Conservation (phyloP, 2,113 vertebrate genomes). For the Entelurus aequoreus region DNA sequence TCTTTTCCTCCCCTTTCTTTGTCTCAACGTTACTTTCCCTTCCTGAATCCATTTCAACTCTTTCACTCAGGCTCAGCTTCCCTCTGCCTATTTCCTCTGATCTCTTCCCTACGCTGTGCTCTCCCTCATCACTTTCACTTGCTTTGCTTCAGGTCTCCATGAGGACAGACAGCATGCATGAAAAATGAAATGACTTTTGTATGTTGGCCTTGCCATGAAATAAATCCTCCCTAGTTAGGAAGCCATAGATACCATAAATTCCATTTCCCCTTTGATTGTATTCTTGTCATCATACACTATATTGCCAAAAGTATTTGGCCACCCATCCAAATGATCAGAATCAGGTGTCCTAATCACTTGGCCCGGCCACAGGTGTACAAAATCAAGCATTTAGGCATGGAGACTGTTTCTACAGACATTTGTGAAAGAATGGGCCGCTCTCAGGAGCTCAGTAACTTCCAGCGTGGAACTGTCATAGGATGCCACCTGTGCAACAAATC, state of each 20-base stretch:
- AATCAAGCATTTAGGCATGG: too few relatives aligned
- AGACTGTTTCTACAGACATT: too few relatives aligned
- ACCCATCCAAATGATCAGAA: too few relatives aligned
- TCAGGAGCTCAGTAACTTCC: too few relatives aligned
- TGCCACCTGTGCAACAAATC: too few relatives aligned
- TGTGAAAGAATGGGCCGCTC: too few relatives aligned
- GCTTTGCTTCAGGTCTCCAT: constrained; percentile 45
- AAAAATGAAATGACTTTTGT: constrained; percentile 67
- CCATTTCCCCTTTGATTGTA: constrained; percentile 52
- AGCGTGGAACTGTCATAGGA: too few relatives aligned
- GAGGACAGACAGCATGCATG: constrained; percentile 64
- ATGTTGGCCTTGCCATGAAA: constrained; percentile 54
- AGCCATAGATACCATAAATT: constrained; percentile 61
- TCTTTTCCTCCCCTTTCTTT: constrained; percentile 28
- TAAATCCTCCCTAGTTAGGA: constrained; percentile 67
- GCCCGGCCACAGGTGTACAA: too few relatives aligned
- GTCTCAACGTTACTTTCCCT: constrained; percentile 12
- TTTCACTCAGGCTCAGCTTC: constrained; percentile 17
- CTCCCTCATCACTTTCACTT: constrained; percentile 26
- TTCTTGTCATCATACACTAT: constrained; percentile 24
- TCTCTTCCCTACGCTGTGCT: constrained; percentile 20
- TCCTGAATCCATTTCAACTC: constrained; percentile 3
- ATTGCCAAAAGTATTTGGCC: too few relatives aligned
- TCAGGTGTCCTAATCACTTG: too few relatives aligned
- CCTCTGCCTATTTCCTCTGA: constrained; percentile 25